These are phyloP conservation scores for Drosophila paulistorum DNA, from an alignment of 1,140 invertebrate genomes.

Conservation along the genomic window DNA sequence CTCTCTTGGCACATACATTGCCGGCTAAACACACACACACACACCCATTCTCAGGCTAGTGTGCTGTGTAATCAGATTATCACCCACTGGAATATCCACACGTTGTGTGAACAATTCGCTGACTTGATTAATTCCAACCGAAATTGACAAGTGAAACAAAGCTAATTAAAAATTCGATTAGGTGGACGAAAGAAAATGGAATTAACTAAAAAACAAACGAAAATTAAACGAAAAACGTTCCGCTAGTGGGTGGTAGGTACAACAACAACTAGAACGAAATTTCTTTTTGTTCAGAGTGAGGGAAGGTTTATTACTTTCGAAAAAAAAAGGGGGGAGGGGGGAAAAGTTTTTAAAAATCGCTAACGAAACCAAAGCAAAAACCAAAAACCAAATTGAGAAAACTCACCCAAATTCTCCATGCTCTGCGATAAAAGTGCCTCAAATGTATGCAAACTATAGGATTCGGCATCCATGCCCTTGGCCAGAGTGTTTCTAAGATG, in stretches of 20 bases:
- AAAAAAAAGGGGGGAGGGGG: neutral
- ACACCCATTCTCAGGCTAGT: neutral
- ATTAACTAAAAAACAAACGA: slow-evolving; percentile 24
- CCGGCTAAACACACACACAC: neutral
- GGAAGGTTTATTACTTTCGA: neutral
- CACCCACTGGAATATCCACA: slow-evolving; percentile 9
- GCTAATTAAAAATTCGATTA: slow-evolving; percentile 69
- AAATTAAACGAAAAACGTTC: neutral
- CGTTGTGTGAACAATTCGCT: slow-evolving; percentile 25
- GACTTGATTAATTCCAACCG: slow-evolving; percentile 56
- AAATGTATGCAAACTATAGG: slow-evolving; percentile 96
- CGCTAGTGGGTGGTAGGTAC: slow-evolving; percentile 32
- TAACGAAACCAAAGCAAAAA: slow-evolving; percentile 12
- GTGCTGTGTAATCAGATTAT: slow-evolving; percentile 64
- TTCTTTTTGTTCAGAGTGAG: neutral
- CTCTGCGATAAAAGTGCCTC: slow-evolving; percentile 95
- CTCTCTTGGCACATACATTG: neutral
- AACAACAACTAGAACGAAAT: slow-evolving; percentile 49
- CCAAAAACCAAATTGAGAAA: slow-evolving; percentile 18
- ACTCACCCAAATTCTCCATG: slow-evolving; percentile 96
- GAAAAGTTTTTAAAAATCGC: slow-evolving; percentile 1
- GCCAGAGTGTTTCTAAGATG: slow-evolving; percentile 96
- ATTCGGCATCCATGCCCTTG: slow-evolving; percentile 97
- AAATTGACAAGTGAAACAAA: slow-evolving; percentile 28
- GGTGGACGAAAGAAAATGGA: slow-evolving; percentile 21